Percentiles rank a stretch among this genome's conserved stretches.
Evolutionary conservation across 2,797 vertebrate species (phyloP).

Genomic region (Bradypodion pumilum): DNA sequence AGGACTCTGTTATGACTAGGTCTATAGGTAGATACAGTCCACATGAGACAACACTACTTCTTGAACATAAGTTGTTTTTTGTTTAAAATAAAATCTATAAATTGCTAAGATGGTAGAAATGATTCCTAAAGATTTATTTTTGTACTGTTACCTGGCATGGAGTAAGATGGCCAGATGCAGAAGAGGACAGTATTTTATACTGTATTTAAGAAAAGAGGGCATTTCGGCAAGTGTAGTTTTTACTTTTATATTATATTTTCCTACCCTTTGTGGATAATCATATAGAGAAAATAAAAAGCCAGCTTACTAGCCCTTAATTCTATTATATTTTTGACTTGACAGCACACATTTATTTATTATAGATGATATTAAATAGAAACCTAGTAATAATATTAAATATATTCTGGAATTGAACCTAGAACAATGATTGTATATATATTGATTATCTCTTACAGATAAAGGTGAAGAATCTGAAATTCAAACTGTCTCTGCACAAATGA

Average conservation of each 20-base stretch:
- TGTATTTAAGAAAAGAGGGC: background rate
- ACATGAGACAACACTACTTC: no score
- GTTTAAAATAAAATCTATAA: no score
- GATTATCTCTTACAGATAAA: slow-evolving; percentile 45
- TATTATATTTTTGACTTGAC: no score
- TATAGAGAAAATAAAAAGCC: background rate
- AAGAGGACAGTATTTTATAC: background rate
- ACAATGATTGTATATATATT: background rate
- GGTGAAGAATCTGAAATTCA: slow-evolving; percentile 10
- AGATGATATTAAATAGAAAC: background rate
- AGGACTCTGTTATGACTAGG: background rate
- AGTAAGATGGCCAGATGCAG: background rate
- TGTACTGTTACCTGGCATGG: no score
- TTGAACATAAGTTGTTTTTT: no score
- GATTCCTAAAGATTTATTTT: no score
- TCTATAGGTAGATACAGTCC: background rate
- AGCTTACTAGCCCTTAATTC: background rate
- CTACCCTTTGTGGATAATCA: background rate
- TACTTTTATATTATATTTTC: background rate
- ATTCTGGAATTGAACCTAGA: background rate
- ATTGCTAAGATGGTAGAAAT: no score
- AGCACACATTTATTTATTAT: no score
- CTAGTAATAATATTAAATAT: background rate
- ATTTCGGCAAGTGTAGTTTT: background rate
- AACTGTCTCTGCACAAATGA: slow-evolving; percentile 3